phyloP scores from a whole-genome alignment of 2,888 invertebrate species.

The Drosophila suboccidentalis region DNA sequence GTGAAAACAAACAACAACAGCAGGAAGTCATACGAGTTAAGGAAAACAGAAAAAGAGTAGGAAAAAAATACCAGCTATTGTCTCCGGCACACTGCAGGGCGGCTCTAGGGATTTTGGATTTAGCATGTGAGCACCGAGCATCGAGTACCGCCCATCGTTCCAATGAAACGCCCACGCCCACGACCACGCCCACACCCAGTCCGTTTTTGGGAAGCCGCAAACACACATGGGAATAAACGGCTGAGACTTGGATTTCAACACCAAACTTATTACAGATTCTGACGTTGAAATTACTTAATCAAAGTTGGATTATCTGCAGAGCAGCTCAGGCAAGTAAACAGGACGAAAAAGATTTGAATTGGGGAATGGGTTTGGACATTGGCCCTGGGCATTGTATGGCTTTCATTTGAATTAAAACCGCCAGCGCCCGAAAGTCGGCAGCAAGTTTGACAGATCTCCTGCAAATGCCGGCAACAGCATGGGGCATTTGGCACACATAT shows the following conservation, averaged over 20 bases:
- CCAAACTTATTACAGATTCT: constrained; percentile 71
- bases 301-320: constrained; percentile 84
- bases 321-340: constrained; percentile 59
- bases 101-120: constrained; percentile 34
- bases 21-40: constrained; percentile 35
- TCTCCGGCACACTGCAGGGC: constrained; percentile 50
- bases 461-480: constrained; percentile 57
- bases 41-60: not conserved
- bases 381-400: constrained; percentile 57
- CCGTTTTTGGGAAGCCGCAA: constrained; percentile 9
- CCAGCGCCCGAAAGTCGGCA: constrained; percentile 64
- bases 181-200: constrained; percentile 6
- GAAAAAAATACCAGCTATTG: constrained; percentile 34
- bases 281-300: constrained; percentile 83
- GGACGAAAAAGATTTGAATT: constrained; percentile 29
- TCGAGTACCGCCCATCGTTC: constrained; percentile 32
- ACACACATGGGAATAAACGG: constrained; percentile 67
- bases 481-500: constrained; percentile 64
- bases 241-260: constrained; percentile 82
- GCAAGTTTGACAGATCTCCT: constrained; percentile 73
- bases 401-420: constrained; percentile 79
- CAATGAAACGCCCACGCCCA: constrained; percentile 19
- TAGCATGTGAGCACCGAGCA: constrained; percentile 17
- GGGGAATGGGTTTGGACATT: constrained; percentile 15
- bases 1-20: constrained; percentile 42